Conservation (phyloP, 2,797 vertebrate genomes). For the Graptemys geographica region DNA sequence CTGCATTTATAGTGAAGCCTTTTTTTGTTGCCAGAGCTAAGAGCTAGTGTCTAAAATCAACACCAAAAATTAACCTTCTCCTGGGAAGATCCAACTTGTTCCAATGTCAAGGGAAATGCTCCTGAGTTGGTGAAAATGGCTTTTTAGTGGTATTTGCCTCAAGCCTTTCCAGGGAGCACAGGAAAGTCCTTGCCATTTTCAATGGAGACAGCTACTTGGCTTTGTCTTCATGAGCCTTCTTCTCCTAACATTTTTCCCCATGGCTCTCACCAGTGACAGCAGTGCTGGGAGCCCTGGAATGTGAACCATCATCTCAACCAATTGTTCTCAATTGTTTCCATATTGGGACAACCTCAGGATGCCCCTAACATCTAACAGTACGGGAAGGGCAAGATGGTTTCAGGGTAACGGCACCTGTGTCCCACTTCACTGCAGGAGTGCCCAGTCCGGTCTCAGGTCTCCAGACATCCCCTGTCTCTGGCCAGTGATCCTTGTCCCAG, state of each 20-base stretch:
- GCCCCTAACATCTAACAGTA: neutral
- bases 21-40: neutral
- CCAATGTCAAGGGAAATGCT: neutral
- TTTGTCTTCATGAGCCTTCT: neutral
- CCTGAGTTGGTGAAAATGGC: neutral
- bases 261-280: neutral
- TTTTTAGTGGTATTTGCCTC: neutral
- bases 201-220: neutral
- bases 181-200: neutral
- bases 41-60: neutral
- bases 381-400: neutral
- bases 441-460: neutral
- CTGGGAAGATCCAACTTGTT: neutral
- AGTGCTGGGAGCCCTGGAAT: neutral
- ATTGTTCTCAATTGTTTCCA: neutral
- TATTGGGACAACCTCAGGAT: neutral
- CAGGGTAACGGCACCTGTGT: neutral
- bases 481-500: neutral
- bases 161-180: neutral
- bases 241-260: neutral
- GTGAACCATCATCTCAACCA: neutral
- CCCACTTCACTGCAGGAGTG: neutral
- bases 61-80: neutral
- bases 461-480: neutral
- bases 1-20: neutral